A percentile compares a stretch with the other conserved stretches of the same genome.
Conservation (phyloP, 2,797 vertebrate genomes). For the Orientallactaga sibirica region DNA sequence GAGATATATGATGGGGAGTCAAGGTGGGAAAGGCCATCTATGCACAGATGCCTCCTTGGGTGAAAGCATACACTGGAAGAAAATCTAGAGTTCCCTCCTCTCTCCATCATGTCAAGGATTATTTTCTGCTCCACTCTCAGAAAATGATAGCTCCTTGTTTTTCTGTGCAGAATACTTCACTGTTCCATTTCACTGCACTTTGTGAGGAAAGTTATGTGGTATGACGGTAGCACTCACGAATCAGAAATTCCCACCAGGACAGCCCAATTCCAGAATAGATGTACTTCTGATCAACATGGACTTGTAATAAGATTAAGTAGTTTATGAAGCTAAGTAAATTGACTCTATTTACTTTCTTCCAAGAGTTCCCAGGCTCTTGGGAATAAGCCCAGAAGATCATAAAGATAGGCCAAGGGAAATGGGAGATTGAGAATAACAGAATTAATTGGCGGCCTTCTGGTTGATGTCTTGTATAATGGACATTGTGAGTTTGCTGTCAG, state of each 20-base stretch:
- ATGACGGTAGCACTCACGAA: background rate
- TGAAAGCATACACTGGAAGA: rapidly evolving
- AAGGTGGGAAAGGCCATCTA: background rate
- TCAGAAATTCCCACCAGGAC: background rate
- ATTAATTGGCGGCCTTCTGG: constrained; percentile 45
- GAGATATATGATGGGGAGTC: background rate
- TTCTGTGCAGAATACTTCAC: background rate
- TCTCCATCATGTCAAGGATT: background rate
- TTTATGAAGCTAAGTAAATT: constrained; percentile 37
- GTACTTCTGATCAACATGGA: background rate
- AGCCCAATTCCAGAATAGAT: background rate
- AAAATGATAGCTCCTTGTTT: background rate
- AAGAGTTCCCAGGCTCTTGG: constrained; percentile 35
- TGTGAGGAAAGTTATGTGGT: background rate
- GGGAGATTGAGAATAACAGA: background rate
- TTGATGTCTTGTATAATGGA: background rate
- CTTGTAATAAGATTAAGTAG: constrained; percentile 45
- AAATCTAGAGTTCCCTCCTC: rapidly evolving
- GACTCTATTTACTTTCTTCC: constrained; percentile 28
- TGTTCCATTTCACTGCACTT: constrained; percentile 4
- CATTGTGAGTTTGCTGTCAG: background rate
- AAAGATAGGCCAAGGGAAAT: constrained; percentile 41
- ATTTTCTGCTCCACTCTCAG: background rate
- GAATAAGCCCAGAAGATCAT: constrained; percentile 54
- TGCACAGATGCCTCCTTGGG: background rate